A percentile compares a stretch with the other conserved stretches of the same genome.
Conservation (phyloP, 2,797 vertebrate genomes). For the Poecilia wingei region DNA sequence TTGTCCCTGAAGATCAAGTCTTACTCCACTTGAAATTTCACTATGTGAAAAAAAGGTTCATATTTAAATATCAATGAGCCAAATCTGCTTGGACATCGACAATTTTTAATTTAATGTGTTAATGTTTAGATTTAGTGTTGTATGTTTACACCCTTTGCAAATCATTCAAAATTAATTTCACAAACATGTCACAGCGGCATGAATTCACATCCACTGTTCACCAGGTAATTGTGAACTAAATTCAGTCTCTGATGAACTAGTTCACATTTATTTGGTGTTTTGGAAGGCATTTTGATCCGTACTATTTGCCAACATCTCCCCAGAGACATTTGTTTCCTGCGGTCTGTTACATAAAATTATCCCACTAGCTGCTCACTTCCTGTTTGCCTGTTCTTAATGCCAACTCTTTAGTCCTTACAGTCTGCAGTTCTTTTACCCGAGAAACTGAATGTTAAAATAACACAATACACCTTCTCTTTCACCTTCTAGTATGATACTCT, state of each 20-base stretch:
- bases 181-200: neutral
- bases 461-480: neutral
- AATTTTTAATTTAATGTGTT: neutral
- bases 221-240: neutral
- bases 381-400: slow-evolving; percentile 34
- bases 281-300: neutral
- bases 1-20: neutral
- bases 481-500: neutral
- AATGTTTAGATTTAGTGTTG: neutral
- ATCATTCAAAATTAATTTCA: neutral
- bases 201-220: neutral
- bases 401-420: neutral
- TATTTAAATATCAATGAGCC: neutral
- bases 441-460: neutral
- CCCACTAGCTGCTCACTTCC: slow-evolving; percentile 46
- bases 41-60: neutral
- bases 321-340: slow-evolving; percentile 45
- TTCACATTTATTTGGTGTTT: neutral
- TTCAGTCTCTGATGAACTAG: neutral
- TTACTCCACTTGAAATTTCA: neutral
- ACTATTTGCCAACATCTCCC: slow-evolving; percentile 20
- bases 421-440: neutral
- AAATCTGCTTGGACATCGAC: neutral
- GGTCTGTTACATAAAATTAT: slow-evolving; percentile 29
- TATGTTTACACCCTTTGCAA: neutral